Evolutionary conservation across 2,888 invertebrate species (phyloP), one percentile per base, ranked within the genome.

Genomic region (Sipunculus nudus): DNA sequence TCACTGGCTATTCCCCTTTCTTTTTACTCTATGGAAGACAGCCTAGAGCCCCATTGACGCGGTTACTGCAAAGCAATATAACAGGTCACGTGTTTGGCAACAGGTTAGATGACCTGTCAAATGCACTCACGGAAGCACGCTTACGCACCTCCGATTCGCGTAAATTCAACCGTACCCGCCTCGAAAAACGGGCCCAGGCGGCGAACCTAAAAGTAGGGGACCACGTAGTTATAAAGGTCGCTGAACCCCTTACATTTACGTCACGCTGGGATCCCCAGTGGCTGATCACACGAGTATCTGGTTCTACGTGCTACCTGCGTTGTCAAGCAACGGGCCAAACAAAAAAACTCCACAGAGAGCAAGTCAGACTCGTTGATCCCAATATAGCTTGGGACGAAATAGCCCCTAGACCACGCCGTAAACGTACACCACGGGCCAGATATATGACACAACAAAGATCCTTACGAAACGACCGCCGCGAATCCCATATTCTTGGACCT

Each of bases 211-310:
- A 53, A 26, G 23, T 23, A 1, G 41, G 53, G 2, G 53, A 53
- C 40, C 19, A 23, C 19, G 41, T 53, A 45, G 28, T 53, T 13
- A 8, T 53, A 6, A 41, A 13, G 19, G 58, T 52, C 26, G 32
- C 39, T 16, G 58, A 40, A 19, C 40, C 41, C 6, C 40, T 40
- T 4, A 28, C 52, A 28, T n/a, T 57, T 16, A 57, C 50, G 4
- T n/a, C 23, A 2, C 26, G 43, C 6, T 57, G 58, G 52, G 58
- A 57, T 38, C 58, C 58, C 13, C 58, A 40, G 13, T 57, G 38
- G 29, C 28, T 40, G 32, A 43, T 52, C 13, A 52, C 38, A 2
- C 26, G 52, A 2, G 38, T 40, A 4, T 40, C 41, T 10, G 58
- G 58, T 8, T 3, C 29, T 4, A 21, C 35, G 3, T 3, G 1